Percentiles rank a stretch among this genome's conserved stretches.
These are phyloP conservation scores for Cervus canadensis DNA, from an alignment of 2,113 vertebrate species.

Conservation along the genomic window DNA sequence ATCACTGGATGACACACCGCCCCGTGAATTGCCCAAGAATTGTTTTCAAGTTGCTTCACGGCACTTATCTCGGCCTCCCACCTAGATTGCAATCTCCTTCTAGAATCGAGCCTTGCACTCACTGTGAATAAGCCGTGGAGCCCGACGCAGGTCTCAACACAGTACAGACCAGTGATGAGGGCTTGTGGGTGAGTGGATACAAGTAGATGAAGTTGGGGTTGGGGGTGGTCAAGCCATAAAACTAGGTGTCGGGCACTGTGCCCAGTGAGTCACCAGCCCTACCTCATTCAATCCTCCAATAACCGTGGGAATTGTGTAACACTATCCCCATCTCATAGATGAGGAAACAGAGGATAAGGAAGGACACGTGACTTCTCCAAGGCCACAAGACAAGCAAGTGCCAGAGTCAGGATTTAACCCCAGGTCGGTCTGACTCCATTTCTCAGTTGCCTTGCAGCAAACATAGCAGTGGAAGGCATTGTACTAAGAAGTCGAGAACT, in stretches of 20 bases:
- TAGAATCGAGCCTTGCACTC: not conserved
- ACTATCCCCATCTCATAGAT: not conserved
- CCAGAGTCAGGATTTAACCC: not conserved
- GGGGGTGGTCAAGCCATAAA: not conserved
- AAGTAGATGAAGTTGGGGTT: not conserved
- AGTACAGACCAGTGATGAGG: not conserved
- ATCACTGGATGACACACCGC: not conserved
- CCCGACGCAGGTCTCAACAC: not conserved
- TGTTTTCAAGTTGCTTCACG: not conserved
- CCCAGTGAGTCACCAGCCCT: not conserved
- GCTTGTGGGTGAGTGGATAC: not conserved
- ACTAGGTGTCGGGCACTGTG: accelerated
- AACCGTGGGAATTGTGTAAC: too few species aligned
- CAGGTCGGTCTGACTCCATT: not conserved
- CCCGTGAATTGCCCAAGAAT: not conserved
- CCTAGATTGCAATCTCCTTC: slow-evolving; percentile 1
- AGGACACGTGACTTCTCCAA: not conserved
- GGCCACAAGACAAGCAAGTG: not conserved
- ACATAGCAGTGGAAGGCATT: not conserved
- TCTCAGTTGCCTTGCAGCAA: not conserved
- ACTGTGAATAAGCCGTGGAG: not conserved
- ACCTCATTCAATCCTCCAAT: not conserved
- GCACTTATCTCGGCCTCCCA: not conserved
- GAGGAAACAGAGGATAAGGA: not conserved
- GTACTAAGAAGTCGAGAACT: not conserved